These are phyloP conservation scores for Penelope pileata DNA, from an alignment of 2,113 vertebrate species.

Conservation along the genomic window DNA sequence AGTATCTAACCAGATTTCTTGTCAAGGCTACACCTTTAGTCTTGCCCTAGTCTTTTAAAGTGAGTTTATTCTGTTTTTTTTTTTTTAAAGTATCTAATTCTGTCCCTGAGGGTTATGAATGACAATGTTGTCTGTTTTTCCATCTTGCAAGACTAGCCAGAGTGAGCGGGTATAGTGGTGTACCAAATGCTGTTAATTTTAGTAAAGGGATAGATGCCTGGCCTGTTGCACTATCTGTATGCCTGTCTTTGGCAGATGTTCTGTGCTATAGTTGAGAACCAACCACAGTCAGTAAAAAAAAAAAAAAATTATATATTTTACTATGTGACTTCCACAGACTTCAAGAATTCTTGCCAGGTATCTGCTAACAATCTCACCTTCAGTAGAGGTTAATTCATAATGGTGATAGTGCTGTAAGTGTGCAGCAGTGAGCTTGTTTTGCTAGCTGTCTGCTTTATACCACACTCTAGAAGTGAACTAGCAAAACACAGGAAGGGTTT, in stretches of 20 bases:
- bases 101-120: background rate
- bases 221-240: background rate
- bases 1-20: background rate
- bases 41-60: background rate
- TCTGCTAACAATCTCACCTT: accelerated
- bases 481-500: background rate
- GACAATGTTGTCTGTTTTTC: background rate
- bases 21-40: background rate
- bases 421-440: background rate
- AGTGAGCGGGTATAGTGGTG: background rate
- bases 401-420: background rate
- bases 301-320: no score
- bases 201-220: background rate
- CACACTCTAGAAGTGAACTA: background rate
- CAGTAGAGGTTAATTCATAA: background rate
- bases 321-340: background rate
- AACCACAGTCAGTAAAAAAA: no score
- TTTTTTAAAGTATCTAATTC: background rate
- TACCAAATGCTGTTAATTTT: background rate
- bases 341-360: background rate
- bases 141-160: background rate
- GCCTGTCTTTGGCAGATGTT: background rate
- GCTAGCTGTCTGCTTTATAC: background rate
- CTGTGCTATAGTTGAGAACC: background rate
- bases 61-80: background rate